These are phyloP conservation scores for Podarcis raffonei DNA, from an alignment of 2,113 vertebrate species.

Conservation along the genomic window DNA sequence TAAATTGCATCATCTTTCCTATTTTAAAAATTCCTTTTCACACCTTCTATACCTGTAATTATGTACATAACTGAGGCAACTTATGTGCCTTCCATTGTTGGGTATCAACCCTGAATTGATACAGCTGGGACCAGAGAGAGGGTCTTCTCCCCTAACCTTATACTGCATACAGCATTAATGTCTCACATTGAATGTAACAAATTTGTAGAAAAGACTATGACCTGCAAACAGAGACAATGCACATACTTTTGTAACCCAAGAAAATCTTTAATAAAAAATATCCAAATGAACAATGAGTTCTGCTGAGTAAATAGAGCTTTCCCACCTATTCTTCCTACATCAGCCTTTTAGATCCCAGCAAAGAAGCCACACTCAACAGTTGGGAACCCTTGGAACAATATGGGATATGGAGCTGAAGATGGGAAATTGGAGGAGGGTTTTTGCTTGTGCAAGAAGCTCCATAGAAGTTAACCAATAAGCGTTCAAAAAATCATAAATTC, in stretches of 20 bases:
- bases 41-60: not conserved
- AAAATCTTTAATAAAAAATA: not conserved
- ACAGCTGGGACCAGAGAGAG: not conserved
- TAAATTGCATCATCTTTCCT: not conserved
- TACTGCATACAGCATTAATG: no score
- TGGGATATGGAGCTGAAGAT: not conserved
- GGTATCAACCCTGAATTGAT: not conserved
- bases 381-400: not conserved
- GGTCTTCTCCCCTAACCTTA: not conserved
- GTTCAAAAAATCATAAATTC: no score
- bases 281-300: no score
- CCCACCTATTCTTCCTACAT: not conserved
- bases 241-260: not conserved
- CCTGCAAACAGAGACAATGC: no score
- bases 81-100: not conserved
- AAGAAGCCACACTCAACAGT: not conserved
- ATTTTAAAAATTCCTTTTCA: not conserved
- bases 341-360: not conserved
- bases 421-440: not conserved
- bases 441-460: not conserved
- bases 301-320: not conserved
- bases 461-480: not conserved
- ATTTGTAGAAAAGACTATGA: no score
- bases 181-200: no score
- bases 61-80: not conserved